Conservation (phyloP, 2,797 vertebrate species). For the Helostoma temminkii region DNA sequence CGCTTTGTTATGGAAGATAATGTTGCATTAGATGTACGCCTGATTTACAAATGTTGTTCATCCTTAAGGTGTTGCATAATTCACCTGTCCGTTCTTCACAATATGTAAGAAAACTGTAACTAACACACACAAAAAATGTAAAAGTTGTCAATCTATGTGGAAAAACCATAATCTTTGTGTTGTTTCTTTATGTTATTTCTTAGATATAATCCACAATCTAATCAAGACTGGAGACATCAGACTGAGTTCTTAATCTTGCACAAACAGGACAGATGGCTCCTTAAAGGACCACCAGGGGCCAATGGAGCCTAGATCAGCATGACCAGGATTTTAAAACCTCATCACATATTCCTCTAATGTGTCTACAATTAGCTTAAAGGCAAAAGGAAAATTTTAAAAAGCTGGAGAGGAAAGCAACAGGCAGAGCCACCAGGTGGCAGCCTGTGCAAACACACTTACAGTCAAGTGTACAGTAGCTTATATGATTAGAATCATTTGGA, state of each 20-base stretch:
- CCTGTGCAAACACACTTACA: conserved; percentile 7
- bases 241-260: conserved; percentile 69
- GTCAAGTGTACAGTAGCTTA: not conserved
- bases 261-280: conserved; percentile 72
- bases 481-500: too few relatives aligned
- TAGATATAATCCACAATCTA: conserved; percentile 78
- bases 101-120: not conserved
- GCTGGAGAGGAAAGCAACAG: not conserved
- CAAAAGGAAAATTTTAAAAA: not conserved
- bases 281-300: conserved; percentile 37
- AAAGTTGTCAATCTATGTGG: not conserved
- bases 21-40: conserved; percentile 65
- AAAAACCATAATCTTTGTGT: conserved; percentile 50
- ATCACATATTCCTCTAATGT: not conserved
- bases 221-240: conserved; percentile 72
- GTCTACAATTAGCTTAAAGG: not conserved
- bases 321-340: not conserved
- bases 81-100: not conserved
- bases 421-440: conserved; percentile 69
- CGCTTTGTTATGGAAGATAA: conserved; percentile 74
- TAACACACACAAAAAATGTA: conserved; percentile 3
- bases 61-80: conserved; percentile 48
- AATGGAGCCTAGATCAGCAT: conserved; percentile 27
- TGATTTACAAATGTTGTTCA: conserved; percentile 47
- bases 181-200: conserved; percentile 59